Evolutionary conservation across 2,888 invertebrate genomes (phyloP), one percentile per base, ranked within the genome.

Genomic region (Dorcus hopei): DNA sequence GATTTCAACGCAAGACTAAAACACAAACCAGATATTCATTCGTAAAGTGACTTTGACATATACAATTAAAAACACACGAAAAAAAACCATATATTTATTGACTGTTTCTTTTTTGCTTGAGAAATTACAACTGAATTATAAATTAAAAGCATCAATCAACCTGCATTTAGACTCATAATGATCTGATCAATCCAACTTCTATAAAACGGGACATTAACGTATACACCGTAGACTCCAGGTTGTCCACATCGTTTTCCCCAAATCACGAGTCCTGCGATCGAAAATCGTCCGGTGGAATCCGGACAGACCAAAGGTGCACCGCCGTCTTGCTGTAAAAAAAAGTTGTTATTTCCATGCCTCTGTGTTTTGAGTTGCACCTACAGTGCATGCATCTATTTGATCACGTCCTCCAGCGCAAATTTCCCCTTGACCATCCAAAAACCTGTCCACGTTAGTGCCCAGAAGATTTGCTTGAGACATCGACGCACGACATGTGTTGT

Each of bases 171-270:
- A 50, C 58, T 55, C 52, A 58, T 52, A 11, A 62, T 54, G 3
- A 62, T 63, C 42, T 61, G 63, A 65, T 84, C 83, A 75, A 90
- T 87, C 89, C 89, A 92, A 3, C 85, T 77, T 49, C 86, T 71
- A 64, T 86, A 85, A 23, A 82, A 85, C 5, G 85, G 85, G 2
- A 93, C 82, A 70, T 90, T 90, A 23, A 89, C 88, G 71, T 93
- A 93, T 16, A 89, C 91, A 0, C 87, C 93, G 0, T 91, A 89
- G 5, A 91, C 84, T 58, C 86, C 86, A 0, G 84, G 76, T 63
- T 79, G 80, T 0, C 89, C 93, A 65, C 90, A 90, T 49, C 87
- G 87, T 40, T 90, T 85, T 0, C 90, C 89, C 89, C 89, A 90
- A 23, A 87, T 79, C 1, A 90, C 90, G 61, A 90, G 74, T 0